Percentiles rank a stretch among this genome's conserved stretches.
Evolutionary conservation across 2,888 invertebrate species (phyloP).

Genomic region (Tipula unca): DNA sequence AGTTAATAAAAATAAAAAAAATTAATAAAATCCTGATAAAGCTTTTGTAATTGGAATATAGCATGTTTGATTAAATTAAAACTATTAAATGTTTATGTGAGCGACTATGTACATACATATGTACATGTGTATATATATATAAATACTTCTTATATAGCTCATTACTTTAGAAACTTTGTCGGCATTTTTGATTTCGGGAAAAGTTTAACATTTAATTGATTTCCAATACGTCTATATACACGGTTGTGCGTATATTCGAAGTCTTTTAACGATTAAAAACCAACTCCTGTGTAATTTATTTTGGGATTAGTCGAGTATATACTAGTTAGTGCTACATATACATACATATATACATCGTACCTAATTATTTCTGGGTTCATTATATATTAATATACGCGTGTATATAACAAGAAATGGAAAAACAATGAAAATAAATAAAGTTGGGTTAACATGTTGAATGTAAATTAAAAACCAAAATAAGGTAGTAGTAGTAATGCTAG

Average conservation of each 20-base stretch:
- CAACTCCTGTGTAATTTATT: not conserved
- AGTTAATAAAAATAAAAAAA: too few species aligned
- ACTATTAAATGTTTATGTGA: not conserved
- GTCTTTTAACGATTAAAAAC: not conserved
- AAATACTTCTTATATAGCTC: not conserved
- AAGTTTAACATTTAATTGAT: not conserved
- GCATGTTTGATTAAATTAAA: not conserved
- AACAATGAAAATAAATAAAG: not conserved
- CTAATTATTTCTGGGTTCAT: not conserved
- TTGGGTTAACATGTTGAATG: not conserved
- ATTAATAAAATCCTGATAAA: not conserved
- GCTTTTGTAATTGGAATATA: not conserved
- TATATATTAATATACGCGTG: not conserved
- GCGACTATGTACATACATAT: too few species aligned
- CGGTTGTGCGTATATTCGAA: not conserved
- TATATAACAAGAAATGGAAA: not conserved
- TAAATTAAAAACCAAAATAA: not conserved
- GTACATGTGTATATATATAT: too few species aligned
- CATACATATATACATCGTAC: not conserved
- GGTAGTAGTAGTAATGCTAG: not conserved
- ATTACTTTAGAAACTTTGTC: too few species aligned
- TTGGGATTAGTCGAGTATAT: too few species aligned
- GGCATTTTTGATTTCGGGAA: not conserved
- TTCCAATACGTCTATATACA: too few species aligned
- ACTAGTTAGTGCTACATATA: too few species aligned